Percentiles rank a stretch among this genome's conserved stretches.
phyloP scores from a whole-genome alignment of 1,140 invertebrate species.

The Hyphantria cunea region DNA sequence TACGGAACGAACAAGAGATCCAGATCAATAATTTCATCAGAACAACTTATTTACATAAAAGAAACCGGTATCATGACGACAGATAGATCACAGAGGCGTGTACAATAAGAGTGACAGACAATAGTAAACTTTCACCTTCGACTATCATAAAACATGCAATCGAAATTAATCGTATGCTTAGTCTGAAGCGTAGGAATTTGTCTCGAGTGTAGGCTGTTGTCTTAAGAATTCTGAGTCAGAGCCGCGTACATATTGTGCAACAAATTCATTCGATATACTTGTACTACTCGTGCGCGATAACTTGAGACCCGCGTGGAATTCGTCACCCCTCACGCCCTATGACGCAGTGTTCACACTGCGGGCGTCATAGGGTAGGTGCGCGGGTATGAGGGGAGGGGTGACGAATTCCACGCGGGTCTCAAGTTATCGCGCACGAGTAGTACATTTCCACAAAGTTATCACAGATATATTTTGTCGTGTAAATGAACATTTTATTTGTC shows the following conservation, averaged over 20 bases:
- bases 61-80: constrained; percentile 39
- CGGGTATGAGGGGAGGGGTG: too few species aligned
- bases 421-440: too few species aligned
- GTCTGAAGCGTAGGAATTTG: constrained; percentile 5
- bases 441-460: too few species aligned
- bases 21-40: constrained; percentile 41
- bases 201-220: constrained; percentile 7
- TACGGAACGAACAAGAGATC: constrained; percentile 24
- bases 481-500: too few species aligned
- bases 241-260: not conserved
- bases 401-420: too few species aligned
- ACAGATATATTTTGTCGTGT: too few species aligned
- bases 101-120: constrained; percentile 49
- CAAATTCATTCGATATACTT: too few species aligned
- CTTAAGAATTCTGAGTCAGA: not conserved
- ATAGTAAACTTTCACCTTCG: constrained; percentile 53
- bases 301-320: too few species aligned
- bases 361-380: too few species aligned
- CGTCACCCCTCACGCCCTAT: too few species aligned
- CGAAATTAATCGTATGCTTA: constrained; percentile 20
- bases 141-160: constrained; percentile 25
- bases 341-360: too few species aligned
- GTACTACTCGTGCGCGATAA: too few species aligned
- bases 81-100: constrained; percentile 51
- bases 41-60: constrained; percentile 40